A percentile compares a stretch with the other conserved stretches of the same genome.
These are phyloP conservation scores for Palythoa grandis DNA, from an alignment of 92 coral and sea anemone genomes.

Conservation along the genomic window DNA sequence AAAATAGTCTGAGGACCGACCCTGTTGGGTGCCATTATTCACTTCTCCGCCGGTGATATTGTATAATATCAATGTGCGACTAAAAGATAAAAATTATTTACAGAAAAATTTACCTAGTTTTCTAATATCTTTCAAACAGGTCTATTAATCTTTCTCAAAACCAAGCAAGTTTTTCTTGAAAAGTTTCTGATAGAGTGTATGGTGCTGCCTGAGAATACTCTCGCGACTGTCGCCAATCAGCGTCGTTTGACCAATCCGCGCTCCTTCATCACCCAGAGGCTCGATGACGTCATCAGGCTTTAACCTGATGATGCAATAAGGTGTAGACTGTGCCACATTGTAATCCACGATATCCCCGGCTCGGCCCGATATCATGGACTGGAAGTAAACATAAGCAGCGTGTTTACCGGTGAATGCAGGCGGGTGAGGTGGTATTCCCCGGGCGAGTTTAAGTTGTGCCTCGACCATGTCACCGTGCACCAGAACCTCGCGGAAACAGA, in stretches of 20 bases:
- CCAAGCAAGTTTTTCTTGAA: conserved; percentile 42
- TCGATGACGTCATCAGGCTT: conserved; percentile 37
- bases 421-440: conserved; percentile 31
- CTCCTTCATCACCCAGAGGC: conserved; percentile 35
- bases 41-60: no score
- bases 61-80: no score
- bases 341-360: conserved; percentile 40
- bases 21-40: no score
- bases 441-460: conserved; percentile 39
- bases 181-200: conserved; percentile 2
- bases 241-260: conserved; percentile 34
- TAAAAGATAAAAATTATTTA: no score
- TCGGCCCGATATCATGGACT: conserved; percentile 39
- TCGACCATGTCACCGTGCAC: conserved; percentile 26
- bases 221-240: conserved; percentile 36
- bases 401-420: conserved; percentile 47
- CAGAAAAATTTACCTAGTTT: neutral
- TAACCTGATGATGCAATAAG: conserved; percentile 23
- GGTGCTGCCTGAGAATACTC: conserved; percentile 8
- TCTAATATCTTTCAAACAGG: neutral
- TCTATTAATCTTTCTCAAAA: neutral
- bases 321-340: conserved; percentile 3
- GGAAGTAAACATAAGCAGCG: conserved; percentile 43
- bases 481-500: conserved; percentile 33
- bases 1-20: no score